phyloP scores from a whole-genome alignment of 2,797 vertebrate species.

The Tapirus indicus region DNA sequence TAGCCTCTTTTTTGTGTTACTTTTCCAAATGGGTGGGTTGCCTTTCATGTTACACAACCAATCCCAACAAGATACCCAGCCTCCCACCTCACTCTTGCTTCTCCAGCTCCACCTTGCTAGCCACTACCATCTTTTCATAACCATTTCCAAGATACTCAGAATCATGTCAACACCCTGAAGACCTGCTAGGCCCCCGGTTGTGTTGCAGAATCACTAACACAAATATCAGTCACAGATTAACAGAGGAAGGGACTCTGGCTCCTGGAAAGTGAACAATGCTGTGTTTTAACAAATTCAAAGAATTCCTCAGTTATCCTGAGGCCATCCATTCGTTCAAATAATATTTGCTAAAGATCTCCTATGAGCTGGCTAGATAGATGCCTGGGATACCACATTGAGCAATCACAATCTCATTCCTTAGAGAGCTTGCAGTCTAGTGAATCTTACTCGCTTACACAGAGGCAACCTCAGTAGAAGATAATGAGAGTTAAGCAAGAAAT shows the following conservation, averaged over 20 bases:
- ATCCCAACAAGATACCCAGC: not conserved
- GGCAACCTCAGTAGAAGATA: conserved; percentile 5
- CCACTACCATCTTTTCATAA: conserved; percentile 8
- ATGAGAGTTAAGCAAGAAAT: conserved; percentile 33
- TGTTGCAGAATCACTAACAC: not conserved
- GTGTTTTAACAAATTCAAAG: conserved; percentile 14
- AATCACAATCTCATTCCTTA: not conserved
- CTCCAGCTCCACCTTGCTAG: not conserved
- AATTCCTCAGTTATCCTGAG: not conserved
- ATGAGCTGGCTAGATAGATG: not conserved
- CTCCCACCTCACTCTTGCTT: not conserved
- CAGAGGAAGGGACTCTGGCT: not conserved
- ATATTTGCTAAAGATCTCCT: not conserved
- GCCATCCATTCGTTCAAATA: not conserved
- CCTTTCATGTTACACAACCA: conserved; percentile 52
- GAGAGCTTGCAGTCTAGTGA: not conserved
- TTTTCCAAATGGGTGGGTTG: conserved; percentile 48
- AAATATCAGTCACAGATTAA: not conserved
- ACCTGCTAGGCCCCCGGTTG: not conserved
- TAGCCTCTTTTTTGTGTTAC: conserved; percentile 9
- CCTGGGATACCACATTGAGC: not conserved
- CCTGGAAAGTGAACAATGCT: not conserved
- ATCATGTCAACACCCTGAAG: conserved; percentile 21
- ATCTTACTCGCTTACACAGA: not conserved
- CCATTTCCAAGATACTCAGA: conserved; percentile 1